A percentile compares a stretch with the other conserved stretches of the same genome.
These are phyloP conservation scores for Erynnis tages DNA, from an alignment of 2,888 invertebrate genomes.

Conservation along the genomic window DNA sequence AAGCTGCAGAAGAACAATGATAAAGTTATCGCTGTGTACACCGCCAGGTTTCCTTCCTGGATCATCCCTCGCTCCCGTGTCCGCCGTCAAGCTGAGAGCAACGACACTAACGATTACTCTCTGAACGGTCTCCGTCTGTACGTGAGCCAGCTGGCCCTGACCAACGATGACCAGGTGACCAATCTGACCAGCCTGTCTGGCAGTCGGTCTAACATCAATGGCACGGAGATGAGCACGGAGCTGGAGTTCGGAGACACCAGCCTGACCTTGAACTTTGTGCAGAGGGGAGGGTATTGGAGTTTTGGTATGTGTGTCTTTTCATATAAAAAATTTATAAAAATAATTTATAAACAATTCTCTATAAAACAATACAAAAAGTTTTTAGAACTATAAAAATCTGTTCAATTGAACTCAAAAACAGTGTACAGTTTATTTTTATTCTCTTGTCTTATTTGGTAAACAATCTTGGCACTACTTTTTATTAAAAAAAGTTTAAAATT, in stretches of 20 bases:
- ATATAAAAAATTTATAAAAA: no score
- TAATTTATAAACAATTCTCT: no score
- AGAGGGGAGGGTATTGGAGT: slow-evolving; percentile 63
- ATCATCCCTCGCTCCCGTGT: slow-evolving; percentile 50
- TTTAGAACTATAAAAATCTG: no score
- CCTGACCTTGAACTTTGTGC: slow-evolving; percentile 52
- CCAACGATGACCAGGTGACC: slow-evolving; percentile 19
- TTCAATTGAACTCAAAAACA: no score
- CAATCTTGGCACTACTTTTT: no score
- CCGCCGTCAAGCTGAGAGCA: slow-evolving; percentile 49
- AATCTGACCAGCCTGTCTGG: slow-evolving; percentile 29
- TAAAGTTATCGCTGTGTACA: slow-evolving; percentile 80
- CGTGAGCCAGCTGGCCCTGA: slow-evolving; percentile 36
- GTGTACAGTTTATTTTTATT: no score
- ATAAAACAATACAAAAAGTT: no score
- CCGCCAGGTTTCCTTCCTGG: slow-evolving; percentile 80
- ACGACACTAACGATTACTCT: slow-evolving; percentile 29
- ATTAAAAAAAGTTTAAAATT: no score
- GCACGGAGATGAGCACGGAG: slow-evolving; percentile 41
- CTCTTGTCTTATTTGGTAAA: no score
- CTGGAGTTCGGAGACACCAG: slow-evolving; percentile 45
- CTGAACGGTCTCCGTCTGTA: slow-evolving; percentile 52
- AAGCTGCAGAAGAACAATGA: slow-evolving; percentile 66
- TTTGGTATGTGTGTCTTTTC: slow-evolving; percentile 51
- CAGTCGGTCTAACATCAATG: slow-evolving; percentile 34